These are phyloP conservation scores for Mellivora capensis DNA, from an alignment of 2,113 vertebrate genomes.

Conservation along the genomic window DNA sequence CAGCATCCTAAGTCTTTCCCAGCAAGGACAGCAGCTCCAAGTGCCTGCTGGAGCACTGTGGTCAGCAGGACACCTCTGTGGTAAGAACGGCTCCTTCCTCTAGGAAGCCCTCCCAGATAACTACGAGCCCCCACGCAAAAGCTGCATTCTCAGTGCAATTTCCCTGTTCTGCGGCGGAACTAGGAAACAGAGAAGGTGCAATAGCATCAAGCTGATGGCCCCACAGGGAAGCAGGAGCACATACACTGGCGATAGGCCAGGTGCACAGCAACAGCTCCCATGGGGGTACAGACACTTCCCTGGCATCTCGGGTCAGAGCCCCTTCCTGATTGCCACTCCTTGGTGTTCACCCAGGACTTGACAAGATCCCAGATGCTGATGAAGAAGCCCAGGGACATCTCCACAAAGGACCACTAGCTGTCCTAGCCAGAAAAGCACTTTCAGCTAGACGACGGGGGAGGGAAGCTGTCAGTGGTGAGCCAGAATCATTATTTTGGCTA, in stretches of 20 bases:
- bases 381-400: background rate
- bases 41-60: background rate
- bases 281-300: background rate
- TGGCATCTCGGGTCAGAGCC: background rate
- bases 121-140: background rate
- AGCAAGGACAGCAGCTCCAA: background rate
- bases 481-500: constrained; percentile 9
- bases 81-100: background rate
- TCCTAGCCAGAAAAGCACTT: background rate
- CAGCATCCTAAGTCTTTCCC: background rate
- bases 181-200: background rate
- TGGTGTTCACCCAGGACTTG: background rate
- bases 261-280: background rate
- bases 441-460: background rate
- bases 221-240: background rate
- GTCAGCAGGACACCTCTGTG: background rate
- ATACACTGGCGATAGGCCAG: rapidly evolving
- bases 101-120: background rate
- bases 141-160: background rate
- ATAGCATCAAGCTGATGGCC: background rate
- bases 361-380: background rate
- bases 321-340: background rate
- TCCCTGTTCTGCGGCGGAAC: background rate
- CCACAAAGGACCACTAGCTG: background rate
- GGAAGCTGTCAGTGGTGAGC: background rate